Percentiles rank a stretch among this genome's conserved stretches.
phyloP scores from a whole-genome alignment of 2,888 invertebrate species.

The Zhengitettix transpicula region DNA sequence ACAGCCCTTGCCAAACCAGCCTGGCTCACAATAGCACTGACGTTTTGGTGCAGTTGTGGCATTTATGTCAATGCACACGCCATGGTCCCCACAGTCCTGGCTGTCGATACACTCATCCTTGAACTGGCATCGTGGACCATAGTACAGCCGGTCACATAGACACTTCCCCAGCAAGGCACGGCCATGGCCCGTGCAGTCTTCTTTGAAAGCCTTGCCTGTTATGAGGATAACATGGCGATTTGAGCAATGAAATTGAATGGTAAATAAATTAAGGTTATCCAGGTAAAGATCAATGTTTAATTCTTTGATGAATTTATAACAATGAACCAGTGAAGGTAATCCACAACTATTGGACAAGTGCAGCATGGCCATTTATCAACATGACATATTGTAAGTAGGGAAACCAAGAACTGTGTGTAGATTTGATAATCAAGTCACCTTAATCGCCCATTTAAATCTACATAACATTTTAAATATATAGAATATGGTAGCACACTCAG shows the following conservation, averaged over 20 bases:
- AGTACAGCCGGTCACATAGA: constrained; percentile 64
- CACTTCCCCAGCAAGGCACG: constrained; percentile 60
- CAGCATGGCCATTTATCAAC: too few relatives aligned
- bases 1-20: constrained; percentile 76
- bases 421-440: too few relatives aligned
- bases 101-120: constrained; percentile 73
- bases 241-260: too few relatives aligned
- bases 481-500: not conserved
- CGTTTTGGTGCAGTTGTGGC: constrained; percentile 65
- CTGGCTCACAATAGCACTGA: constrained; percentile 80
- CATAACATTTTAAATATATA: too few relatives aligned
- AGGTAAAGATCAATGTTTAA: too few relatives aligned
- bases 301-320: too few relatives aligned
- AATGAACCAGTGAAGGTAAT: too few relatives aligned
- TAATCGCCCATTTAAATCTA: too few relatives aligned
- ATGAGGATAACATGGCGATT: not conserved
- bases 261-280: too few relatives aligned
- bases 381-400: too few relatives aligned
- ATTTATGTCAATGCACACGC: constrained; percentile 66
- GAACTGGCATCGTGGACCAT: constrained; percentile 73
- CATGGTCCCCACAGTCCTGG: constrained; percentile 71
- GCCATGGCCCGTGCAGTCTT: constrained; percentile 74
- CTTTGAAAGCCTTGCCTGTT: constrained; percentile 56
- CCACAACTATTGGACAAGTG: too few relatives aligned
- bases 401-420: too few relatives aligned